Conservation (phyloP, 2,888 invertebrate genomes). For the Ichneumon xanthorius region DNA sequence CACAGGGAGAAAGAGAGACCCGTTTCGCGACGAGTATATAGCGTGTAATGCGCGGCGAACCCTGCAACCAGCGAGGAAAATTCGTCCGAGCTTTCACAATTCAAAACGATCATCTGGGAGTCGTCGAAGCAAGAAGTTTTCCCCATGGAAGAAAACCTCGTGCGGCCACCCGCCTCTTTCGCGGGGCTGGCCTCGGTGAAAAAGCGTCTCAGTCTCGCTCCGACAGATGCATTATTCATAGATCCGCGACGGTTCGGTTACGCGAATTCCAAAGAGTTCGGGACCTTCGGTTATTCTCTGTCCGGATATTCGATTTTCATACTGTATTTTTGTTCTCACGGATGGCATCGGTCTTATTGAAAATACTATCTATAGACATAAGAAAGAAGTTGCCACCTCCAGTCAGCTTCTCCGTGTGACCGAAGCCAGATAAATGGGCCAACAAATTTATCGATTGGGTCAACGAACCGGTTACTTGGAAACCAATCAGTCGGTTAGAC, state of each 20-base stretch:
- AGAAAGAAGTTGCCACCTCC: too few relatives aligned
- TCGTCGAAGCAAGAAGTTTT: constrained; percentile 23
- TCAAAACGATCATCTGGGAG: constrained; percentile 27
- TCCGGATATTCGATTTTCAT: constrained; percentile 7
- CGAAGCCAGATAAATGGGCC: too few relatives aligned
- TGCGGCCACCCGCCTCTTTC: not conserved
- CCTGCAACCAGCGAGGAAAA: constrained; percentile 12
- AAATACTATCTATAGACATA: not conserved
- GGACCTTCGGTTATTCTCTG: constrained; percentile 10
- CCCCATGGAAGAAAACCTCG: not conserved
- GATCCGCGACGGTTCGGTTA: constrained; percentile 4
- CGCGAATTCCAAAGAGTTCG: constrained; percentile 10
- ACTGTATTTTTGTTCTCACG: constrained; percentile 9
- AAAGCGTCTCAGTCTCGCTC: constrained; percentile 2
- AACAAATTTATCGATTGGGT: too few relatives aligned
- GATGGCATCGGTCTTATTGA: not conserved
- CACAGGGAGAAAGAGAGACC: not conserved
- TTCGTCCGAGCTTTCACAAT: constrained; percentile 25
- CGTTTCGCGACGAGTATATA: not conserved
- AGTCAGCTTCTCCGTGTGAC: too few relatives aligned
- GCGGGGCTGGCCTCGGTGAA: not conserved
- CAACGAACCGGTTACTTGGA: too few relatives aligned
- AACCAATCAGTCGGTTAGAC: too few relatives aligned
- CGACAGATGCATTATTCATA: constrained; percentile 17
- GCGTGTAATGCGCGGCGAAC: constrained; percentile 25